A percentile compares a stretch with the other conserved stretches of the same genome.
Conservation (phyloP, 2,113 vertebrate species). For the human (Homo sapiens) region GRCh38 chr19:36383501-36384000, state of each 20-base stretch:
- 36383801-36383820: neutral
- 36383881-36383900: conserved; percentile 7
- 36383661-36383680: conserved; percentile 33
- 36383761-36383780: neutral
- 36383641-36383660: neutral
- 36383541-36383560: neutral
- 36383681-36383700: neutral
- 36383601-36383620: neutral
- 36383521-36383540: neutral
- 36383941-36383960: neutral
- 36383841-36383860: neutral
- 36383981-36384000: neutral
- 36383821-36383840: neutral
- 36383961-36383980: neutral
- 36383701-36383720: neutral
- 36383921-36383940: neutral
- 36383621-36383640: conserved; percentile 22
- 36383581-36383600: neutral
- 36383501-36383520: neutral
- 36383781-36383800: neutral
- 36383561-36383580: neutral
- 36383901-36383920: neutral
- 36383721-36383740: neutral
- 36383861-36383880: neutral
- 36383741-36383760: neutral